Evolutionary conservation across 1,140 invertebrate genomes (phyloP), one percentile per base, ranked within the genome.

Genomic region (Apis mellifera): DNA sequence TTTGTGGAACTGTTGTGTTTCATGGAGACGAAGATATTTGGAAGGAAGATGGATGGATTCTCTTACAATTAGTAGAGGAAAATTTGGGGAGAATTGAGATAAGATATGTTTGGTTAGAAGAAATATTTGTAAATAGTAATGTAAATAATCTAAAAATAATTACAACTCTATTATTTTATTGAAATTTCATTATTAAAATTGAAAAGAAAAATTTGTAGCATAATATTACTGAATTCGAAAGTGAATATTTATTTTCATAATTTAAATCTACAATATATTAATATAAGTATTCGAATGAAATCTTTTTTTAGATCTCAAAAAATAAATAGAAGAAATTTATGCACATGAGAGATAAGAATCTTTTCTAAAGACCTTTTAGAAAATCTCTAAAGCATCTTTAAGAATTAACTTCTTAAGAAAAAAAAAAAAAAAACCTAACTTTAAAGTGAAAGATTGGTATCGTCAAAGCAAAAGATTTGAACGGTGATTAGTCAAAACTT

Each of bases 21-120:
- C 62, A 73, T 48, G 9, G 19, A 68, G 74, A 84, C n/a, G 59
- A 50, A 73, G 42, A 55, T 65, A 78, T 78, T 42, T 32, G 21
- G 12, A 0, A 26, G 7, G n/a, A 19, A 9, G 12, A 23, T 7
- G n/a, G 23, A 62, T 15, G 1, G 59, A 23, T n/a, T 15, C 11
- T n/a, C 13, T n/a, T 26, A 42, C 17, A 15, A 17, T 57, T 7
- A 19, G 12, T 60, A 2, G 19, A 5, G 4, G 13, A 77, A 77
- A 48, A 48, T 21, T 66, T 66, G 15, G 64, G 4, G 11, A 66
- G 42, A 23, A 21, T 65, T 9, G 19, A 64, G 57, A 59, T 23
- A 12, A 9, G 23, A 15, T 26, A 13, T 26, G 4, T 2, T 32
- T 7, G 55, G 8, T 64, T 64, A 2, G 7, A 62, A 17, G 2